These are phyloP conservation scores for Prunella fulvescens DNA, from an alignment of 2,113 vertebrate species.

Conservation along the genomic window DNA sequence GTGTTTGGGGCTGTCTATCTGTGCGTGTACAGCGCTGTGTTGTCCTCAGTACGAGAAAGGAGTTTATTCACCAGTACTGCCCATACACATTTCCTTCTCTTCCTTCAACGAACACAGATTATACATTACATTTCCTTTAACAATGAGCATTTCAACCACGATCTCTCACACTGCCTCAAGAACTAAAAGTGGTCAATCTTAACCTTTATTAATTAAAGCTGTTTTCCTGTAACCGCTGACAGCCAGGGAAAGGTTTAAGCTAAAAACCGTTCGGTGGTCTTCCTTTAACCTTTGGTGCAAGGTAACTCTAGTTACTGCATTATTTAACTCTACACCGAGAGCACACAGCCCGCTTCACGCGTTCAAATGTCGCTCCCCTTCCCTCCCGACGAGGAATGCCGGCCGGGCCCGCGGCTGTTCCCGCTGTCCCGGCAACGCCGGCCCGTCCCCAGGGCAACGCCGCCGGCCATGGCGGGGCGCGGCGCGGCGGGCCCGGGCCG, in stretches of 20 bases:
- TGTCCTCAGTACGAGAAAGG: not conserved
- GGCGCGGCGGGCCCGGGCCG: not conserved
- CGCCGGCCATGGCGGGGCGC: not conserved
- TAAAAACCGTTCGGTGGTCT: not conserved
- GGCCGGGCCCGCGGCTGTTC: not conserved
- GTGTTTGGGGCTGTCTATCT: not conserved
- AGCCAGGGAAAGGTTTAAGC: not conserved
- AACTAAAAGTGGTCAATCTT: not conserved
- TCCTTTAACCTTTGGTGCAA: not conserved
- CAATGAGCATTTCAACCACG: not conserved
- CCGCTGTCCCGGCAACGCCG: not conserved
- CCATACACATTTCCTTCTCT: not conserved
- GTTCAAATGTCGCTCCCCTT: not conserved
- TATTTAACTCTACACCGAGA: not conserved
- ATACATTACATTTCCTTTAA: not conserved
- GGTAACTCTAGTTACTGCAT: not conserved
- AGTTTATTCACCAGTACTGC: not conserved
- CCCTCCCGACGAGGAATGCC: accelerated
- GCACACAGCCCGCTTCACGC: accelerated
- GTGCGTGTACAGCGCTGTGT: not conserved
- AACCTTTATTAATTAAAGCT: not conserved
- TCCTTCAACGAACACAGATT: not conserved
- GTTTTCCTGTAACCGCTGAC: not conserved
- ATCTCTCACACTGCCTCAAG: not conserved
- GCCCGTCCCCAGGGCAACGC: slow-evolving; percentile 9